These are phyloP conservation scores for Lomographa bimaculata DNA, from an alignment of 2,888 invertebrate genomes.

Conservation along the genomic window DNA sequence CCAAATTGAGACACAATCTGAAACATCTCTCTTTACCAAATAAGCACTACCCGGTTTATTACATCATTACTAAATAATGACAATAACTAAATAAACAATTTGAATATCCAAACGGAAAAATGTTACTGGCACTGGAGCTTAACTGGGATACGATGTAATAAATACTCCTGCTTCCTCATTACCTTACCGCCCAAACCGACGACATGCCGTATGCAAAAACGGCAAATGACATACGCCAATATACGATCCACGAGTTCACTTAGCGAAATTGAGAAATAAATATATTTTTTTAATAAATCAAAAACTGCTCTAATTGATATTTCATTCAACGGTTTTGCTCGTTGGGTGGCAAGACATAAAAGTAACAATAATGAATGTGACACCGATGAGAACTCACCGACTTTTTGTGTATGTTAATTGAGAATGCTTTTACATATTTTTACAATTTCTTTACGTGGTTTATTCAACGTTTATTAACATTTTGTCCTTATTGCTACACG, in stretches of 20 bases:
- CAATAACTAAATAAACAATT: too few species aligned
- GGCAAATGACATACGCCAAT: slow-evolving; percentile 75
- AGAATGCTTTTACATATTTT: slow-evolving; percentile 35
- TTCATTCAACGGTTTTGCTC: slow-evolving; percentile 74
- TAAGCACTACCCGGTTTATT: not conserved
- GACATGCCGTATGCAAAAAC: slow-evolving; percentile 66
- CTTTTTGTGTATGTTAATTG: slow-evolving; percentile 57
- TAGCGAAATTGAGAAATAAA: slow-evolving; percentile 78
- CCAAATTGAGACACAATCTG: slow-evolving; percentile 1
- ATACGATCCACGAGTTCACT: slow-evolving; percentile 65
- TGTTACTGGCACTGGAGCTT: slow-evolving; percentile 19
- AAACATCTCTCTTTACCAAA: not conserved
- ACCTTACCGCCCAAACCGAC: slow-evolving; percentile 77
- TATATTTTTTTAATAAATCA: slow-evolving; percentile 60
- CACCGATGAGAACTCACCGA: slow-evolving; percentile 54
- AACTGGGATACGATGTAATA: slow-evolving; percentile 55
- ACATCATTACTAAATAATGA: slow-evolving; percentile 7
- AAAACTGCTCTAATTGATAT: slow-evolving; percentile 79
- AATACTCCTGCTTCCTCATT: slow-evolving; percentile 75
- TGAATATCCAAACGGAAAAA: slow-evolving; percentile 15
- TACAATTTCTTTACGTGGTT: slow-evolving; percentile 28
- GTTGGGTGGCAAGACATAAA: slow-evolving; percentile 74
- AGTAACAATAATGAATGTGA: slow-evolving; percentile 68
- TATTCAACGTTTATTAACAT: slow-evolving; percentile 35
- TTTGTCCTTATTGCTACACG: slow-evolving; percentile 27